These are phyloP conservation scores for Actenoides hombroni DNA, from an alignment of 2,113 vertebrate genomes.

Conservation along the genomic window DNA sequence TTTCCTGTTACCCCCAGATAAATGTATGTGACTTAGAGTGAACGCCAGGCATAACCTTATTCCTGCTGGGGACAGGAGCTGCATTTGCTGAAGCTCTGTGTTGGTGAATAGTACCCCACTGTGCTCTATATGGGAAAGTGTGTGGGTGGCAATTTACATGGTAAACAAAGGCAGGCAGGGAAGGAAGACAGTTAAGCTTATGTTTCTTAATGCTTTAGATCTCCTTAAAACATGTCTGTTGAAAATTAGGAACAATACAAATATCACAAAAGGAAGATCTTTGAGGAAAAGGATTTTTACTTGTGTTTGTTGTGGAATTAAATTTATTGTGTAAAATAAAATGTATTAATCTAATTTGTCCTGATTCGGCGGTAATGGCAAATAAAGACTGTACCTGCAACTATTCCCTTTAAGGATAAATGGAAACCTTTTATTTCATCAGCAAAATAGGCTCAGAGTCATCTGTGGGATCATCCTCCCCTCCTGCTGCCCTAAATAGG, in stretches of 20 bases:
- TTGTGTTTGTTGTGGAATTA: neutral
- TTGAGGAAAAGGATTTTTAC: neutral
- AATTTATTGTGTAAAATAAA: neutral
- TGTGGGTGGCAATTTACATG: conserved; percentile 61
- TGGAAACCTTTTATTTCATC: neutral
- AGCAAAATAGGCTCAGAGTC: neutral
- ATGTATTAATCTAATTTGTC: neutral
- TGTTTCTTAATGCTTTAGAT: neutral
- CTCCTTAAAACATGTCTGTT: neutral
- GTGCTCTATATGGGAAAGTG: conserved; percentile 34
- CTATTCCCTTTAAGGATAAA: neutral
- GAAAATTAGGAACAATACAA: neutral
- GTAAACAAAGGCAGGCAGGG: conserved; percentile 55
- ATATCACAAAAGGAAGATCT: neutral
- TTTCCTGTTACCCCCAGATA: conserved; percentile 15
- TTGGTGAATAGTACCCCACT: conserved; percentile 48
- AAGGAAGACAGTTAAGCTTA: neutral
- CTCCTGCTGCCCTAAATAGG: neutral
- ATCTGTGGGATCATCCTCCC: neutral
- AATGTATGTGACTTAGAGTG: neutral
- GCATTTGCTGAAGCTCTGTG: conserved; percentile 12
- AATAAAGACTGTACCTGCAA: neutral
- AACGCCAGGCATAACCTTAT: conserved; percentile 10
- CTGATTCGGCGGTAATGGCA: neutral
- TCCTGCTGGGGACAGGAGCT: conserved; percentile 44